Conservation (phyloP, 1,140 invertebrate species). For the Tigriopus japonicus region DNA sequence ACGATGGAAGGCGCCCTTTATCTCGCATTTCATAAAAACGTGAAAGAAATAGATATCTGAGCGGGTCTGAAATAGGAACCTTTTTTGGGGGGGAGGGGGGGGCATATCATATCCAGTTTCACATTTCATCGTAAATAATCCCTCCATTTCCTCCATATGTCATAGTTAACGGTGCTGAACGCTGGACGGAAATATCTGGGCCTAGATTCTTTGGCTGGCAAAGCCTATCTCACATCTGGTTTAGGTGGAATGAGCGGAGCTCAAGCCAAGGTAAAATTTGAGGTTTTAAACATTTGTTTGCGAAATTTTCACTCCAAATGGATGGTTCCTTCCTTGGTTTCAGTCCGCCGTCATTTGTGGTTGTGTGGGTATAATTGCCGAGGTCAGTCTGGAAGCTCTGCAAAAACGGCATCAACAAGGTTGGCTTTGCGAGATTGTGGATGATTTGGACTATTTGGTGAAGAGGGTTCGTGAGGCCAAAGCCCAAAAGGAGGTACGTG, state of each 20-base stretch:
- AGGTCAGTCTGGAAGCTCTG: conserved; percentile 37
- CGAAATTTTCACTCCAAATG: too few relatives aligned
- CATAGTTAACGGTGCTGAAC: conserved; percentile 41
- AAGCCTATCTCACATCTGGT: conserved; percentile 43
- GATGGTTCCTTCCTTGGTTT: background rate
- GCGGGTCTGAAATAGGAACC: too few relatives aligned
- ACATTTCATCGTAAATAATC: background rate
- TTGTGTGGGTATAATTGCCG: conserved; percentile 45
- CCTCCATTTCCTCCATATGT: conserved; percentile 16
- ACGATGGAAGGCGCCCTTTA: too few relatives aligned
- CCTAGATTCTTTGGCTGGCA: conserved; percentile 32
- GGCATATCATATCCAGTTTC: background rate
- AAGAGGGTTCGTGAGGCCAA: conserved; percentile 27
- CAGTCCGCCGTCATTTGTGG: conserved; percentile 40
- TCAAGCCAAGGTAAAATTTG: conserved; percentile 33
- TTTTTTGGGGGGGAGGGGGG: too few relatives aligned
- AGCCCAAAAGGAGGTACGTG: conserved; percentile 20
- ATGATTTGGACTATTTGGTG: conserved; percentile 33
- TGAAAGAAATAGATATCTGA: too few relatives aligned
- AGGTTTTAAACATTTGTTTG: too few relatives aligned
- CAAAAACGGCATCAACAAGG: conserved; percentile 40
- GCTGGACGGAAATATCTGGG: conserved; percentile 40
- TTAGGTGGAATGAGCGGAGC: conserved; percentile 49
- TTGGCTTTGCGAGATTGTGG: conserved; percentile 36
- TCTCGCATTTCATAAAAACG: too few relatives aligned